These are phyloP conservation scores for Acanthurus leucopareius DNA, from an alignment of 2,797 vertebrate species.

Conservation along the genomic window DNA sequence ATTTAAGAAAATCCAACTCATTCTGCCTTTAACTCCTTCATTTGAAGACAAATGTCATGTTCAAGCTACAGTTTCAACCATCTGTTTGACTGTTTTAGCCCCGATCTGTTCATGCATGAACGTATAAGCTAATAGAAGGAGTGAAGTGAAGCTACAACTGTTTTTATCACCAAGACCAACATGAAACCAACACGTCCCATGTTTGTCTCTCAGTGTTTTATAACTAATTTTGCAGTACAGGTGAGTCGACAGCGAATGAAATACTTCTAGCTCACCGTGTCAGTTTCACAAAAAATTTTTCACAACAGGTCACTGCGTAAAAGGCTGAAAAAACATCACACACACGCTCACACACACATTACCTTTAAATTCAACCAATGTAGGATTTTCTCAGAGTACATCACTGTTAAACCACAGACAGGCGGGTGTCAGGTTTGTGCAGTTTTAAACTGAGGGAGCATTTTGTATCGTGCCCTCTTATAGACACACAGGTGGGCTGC, in stretches of 20 bases:
- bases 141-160: slow-evolving; percentile 4
- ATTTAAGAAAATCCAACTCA: not conserved
- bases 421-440: slow-evolving; percentile 28
- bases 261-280: slow-evolving; percentile 18
- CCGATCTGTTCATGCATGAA: slow-evolving; percentile 9
- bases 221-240: not conserved
- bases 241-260: slow-evolving; percentile 21
- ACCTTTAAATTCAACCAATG: slow-evolving; percentile 19
- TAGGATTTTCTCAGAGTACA: slow-evolving; percentile 30
- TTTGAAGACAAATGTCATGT: not conserved
- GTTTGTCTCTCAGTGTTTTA: not conserved
- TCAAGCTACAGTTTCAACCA: not conserved
- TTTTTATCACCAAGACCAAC: slow-evolving; percentile 13
- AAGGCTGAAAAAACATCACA: slow-evolving; percentile 34
- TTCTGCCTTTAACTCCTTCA: not conserved
- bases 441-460: not conserved
- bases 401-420: slow-evolving; percentile 40
- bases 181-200: not conserved
- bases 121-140: slow-evolving; percentile 8
- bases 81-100: slow-evolving; percentile 1
- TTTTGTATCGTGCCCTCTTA: not conserved
- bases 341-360: not conserved
- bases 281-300: slow-evolving; percentile 32
- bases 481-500: not conserved
- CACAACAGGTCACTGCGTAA: slow-evolving; percentile 59